These are phyloP conservation scores for Nemoura dubitans DNA, from an alignment of 2,888 invertebrate species.

Conservation along the genomic window DNA sequence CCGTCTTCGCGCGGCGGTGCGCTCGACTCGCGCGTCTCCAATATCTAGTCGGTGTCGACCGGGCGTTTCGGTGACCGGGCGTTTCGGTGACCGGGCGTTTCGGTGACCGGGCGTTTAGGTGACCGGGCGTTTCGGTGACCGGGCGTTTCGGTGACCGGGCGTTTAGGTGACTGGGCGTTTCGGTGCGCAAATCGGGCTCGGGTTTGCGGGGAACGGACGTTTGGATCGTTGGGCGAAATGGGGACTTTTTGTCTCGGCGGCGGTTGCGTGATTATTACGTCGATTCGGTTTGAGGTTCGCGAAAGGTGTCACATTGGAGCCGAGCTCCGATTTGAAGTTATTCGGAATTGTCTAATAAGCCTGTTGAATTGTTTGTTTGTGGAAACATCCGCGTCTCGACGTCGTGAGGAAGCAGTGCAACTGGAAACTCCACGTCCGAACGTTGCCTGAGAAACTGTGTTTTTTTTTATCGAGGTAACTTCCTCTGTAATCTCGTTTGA, in stretches of 20 bases:
- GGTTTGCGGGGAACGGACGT: background rate
- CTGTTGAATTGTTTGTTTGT: no score
- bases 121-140: background rate
- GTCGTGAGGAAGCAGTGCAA: background rate
- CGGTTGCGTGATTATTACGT: no score
- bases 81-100: background rate
- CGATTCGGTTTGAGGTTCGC: no score
- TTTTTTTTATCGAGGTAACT: background rate
- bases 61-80: background rate
- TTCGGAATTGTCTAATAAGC: no score
- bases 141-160: background rate
- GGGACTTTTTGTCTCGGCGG: no score
- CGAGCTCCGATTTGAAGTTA: no score
- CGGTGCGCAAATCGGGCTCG: no score
- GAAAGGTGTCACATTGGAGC: no score
- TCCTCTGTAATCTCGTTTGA: background rate
- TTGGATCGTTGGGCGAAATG: background rate
- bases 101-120: background rate
- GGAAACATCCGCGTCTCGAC: no score
- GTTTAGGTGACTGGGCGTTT: background rate
- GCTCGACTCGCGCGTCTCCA: background rate
- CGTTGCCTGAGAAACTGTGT: background rate
- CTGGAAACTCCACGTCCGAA: background rate
- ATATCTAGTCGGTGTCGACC: background rate
- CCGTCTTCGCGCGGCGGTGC: slow-evolving; percentile 44